These are phyloP conservation scores for Palloptera scutellata DNA, from an alignment of 2,888 invertebrate genomes.

Conservation along the genomic window DNA sequence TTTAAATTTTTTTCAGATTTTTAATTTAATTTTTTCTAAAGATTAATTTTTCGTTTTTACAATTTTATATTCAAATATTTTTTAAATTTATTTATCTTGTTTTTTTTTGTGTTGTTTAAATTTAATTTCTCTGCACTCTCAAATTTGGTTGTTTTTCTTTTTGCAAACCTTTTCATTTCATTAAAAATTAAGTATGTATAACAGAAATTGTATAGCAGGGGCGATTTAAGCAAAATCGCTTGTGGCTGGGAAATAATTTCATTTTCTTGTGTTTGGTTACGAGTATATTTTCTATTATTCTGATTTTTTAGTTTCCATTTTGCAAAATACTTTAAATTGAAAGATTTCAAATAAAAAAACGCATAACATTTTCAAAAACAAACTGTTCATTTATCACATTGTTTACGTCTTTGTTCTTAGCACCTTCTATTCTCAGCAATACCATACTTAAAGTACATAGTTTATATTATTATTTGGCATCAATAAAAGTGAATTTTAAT, in stretches of 20 bases:
- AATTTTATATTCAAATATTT: constrained; percentile 43
- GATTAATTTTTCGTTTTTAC: constrained; percentile 49
- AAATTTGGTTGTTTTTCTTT: constrained; percentile 29
- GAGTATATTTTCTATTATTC: constrained; percentile 3
- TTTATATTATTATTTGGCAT: no score
- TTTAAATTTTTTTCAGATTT: constrained; percentile 45
- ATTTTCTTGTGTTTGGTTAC: background rate
- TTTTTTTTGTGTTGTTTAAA: constrained; percentile 35
- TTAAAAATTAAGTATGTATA: constrained; percentile 27
- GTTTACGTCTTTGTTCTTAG: constrained; percentile 65
- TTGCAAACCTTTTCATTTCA: constrained; percentile 40
- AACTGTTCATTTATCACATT: constrained; percentile 60
- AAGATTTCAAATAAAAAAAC: constrained; percentile 32
- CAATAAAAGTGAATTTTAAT: no score
- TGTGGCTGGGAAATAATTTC: constrained; percentile 1
- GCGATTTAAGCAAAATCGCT: background rate
- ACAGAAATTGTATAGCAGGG: background rate
- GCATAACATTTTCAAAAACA: constrained; percentile 24
- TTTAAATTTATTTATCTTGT: no score
- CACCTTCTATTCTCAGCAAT: constrained; percentile 48
- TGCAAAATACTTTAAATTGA: constrained; percentile 8
- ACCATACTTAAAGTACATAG: no score
- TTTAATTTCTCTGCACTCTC: constrained; percentile 32
- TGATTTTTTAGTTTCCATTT: constrained; percentile 1
- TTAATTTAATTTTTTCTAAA: constrained; percentile 45